Base-by-base conservation (phyloP, 2,113 vertebrate genomes). In the Beaufortia kweichowensis region DNA sequence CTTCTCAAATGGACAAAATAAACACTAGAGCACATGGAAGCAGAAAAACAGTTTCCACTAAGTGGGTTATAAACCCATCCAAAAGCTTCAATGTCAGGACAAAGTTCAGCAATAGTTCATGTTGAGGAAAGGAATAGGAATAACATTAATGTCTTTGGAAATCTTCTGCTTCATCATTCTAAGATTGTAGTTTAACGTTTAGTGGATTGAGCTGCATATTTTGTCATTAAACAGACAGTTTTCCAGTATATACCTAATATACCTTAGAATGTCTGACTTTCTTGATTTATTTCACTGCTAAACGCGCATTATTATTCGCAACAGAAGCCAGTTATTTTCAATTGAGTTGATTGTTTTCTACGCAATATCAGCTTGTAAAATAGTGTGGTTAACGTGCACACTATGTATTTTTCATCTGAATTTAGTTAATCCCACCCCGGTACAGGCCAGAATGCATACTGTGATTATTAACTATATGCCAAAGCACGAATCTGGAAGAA, bases 21-120 rank as follows among this genome's bases (percentile, higher is more conserved):
- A 65, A 84, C 79, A 70, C 66, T 62, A 66, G 43, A 71, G 33
- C 24, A 81, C 33, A 82, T 80, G 74, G 59, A 80, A 17, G 55
- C n/a, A 66, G 72, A 76, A 85, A 81, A 81, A 85, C 78, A 71
- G 70, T 78, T 76, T 85, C 69, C 50, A 50, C 24, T 48, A 77
- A 55, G 23, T 21, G 72, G 43, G 23, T 65, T 56, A 79, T 82
- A 71, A 82, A 76, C 39, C 23, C 48, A 75, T 69, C 41, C 70
- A 78, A 81, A 62, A 46, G 28, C 31, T 53, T 65, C 53, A 57
- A 28, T 73, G n/a, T 55, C 26, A 56, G 61, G 23, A 57, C 69
- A 74, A 67, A 67, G 79, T 70, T 41, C 65, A 61, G 46, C 19
- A 65, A 72, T 55, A 69, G 66, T 56, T 26, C 48, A 29, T 4